phyloP scores from a whole-genome alignment of 2,888 invertebrate genomes.

The Apamea sordens region DNA sequence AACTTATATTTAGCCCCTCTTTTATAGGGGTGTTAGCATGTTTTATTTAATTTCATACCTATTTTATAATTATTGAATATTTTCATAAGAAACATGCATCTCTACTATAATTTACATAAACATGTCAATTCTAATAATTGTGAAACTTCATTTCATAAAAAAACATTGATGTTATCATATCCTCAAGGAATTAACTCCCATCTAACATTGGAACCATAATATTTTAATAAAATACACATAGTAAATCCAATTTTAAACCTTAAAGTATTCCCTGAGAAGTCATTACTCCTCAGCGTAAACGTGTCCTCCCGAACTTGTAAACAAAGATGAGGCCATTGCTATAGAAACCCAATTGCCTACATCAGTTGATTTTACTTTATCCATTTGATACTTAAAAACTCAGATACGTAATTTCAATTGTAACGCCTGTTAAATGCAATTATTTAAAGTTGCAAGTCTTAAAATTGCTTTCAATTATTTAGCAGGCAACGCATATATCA shows the following conservation, averaged over 20 bases:
- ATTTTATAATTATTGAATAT: not conserved
- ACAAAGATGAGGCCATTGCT: not conserved
- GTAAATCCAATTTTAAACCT: not conserved
- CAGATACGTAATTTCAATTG: not conserved
- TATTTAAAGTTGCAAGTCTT: not conserved
- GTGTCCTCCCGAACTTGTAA: not conserved
- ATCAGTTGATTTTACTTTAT: not conserved
- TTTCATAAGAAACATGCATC: slow-evolving; percentile 20
- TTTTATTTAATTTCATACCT: not conserved
- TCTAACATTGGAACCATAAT: slow-evolving; percentile 57
- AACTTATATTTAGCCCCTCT: slow-evolving; percentile 1
- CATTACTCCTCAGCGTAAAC: not conserved
- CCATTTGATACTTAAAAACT: not conserved
- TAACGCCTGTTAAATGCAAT: not conserved
- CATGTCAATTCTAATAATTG: not conserved
- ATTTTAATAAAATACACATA: slow-evolving; percentile 42
- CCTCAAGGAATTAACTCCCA: slow-evolving; percentile 41
- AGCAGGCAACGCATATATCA: not conserved
- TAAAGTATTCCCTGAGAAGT: not conserved
- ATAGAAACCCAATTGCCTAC: not conserved
- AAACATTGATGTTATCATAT: slow-evolving; percentile 25
- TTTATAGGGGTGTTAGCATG: slow-evolving; percentile 42
- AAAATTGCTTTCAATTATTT: not conserved
- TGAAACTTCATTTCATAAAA: slow-evolving; percentile 4
- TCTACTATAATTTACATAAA: slow-evolving; percentile 6